phyloP scores from a whole-genome alignment of 2,113 vertebrate genomes.

The Gymnarchus niloticus region DNA sequence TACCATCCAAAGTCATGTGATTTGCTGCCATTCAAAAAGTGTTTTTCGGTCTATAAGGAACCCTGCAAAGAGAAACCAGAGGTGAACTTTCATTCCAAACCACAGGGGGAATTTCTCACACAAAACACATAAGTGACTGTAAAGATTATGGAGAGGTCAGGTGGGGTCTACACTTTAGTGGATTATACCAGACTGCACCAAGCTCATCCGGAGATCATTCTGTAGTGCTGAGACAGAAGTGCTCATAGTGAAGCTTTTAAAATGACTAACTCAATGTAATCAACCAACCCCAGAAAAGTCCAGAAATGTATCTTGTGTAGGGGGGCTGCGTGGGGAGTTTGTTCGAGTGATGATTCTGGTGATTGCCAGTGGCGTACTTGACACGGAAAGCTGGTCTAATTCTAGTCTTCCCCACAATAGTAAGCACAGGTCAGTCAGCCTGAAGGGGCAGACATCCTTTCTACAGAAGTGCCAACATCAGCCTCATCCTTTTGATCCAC shows the following conservation, averaged over 20 bases:
- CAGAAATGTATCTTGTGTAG: no score
- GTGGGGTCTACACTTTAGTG: not conserved
- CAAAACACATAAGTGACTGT: not conserved
- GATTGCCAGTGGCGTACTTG: no score
- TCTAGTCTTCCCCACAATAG: not conserved
- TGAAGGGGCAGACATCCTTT: not conserved
- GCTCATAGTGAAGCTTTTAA: not conserved
- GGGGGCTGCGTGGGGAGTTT: no score
- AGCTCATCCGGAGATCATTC: not conserved
- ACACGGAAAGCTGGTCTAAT: no score
- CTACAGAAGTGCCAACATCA: not conserved
- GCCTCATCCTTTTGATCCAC: not conserved
- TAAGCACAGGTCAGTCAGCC: not conserved
- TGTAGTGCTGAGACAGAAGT: not conserved
- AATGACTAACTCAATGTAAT: no score
- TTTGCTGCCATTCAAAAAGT: not conserved
- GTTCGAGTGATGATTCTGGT: no score
- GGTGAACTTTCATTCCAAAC: not conserved
- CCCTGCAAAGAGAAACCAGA: not conserved
- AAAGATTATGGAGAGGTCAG: not conserved
- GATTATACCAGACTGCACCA: not conserved
- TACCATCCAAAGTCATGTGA: not conserved
- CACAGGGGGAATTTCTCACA: conserved; percentile 16
- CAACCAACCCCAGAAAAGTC: no score
- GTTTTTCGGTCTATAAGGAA: not conserved